Base-by-base conservation (phyloP, 2,888 invertebrate species). In the Megalurothrips usitatus region DNA sequence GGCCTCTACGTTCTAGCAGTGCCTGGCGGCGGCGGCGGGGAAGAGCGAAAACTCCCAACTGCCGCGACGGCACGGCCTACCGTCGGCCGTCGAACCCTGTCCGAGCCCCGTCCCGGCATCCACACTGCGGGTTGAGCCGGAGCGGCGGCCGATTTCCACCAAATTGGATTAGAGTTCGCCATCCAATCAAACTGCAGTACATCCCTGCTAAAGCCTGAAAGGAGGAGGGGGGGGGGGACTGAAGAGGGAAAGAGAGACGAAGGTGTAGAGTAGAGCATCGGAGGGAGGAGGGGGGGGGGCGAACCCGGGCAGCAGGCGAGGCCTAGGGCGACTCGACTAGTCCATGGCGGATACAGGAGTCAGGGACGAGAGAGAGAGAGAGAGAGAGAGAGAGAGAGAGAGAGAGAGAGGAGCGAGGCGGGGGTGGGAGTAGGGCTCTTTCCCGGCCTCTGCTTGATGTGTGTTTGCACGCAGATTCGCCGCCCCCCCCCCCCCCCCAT, bases 101-200 rank as follows among this genome's bases (percentile, higher is more conserved):
- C 34, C 34, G 3, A 4, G 34, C 34, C 34, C 34, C 34, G 34
- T 2, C 34, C 34, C 34, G 34, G 6, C 34, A 10, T 58, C 58
- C 17, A 14, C 58, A 17, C 58, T 58, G 58, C 58, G 17, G 58
- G 58, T 58, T 58, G 0, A 58, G 58, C 58, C 19, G 34, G 34
- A 43, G 58, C n/a, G 58, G 68, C 26, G 68, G 23, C 68, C 68
- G 68, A 75, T 81, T 80, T 26, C 81, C 79, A 23, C 48, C 26
- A 75, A 75, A 75, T 75, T 75, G 68, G 68, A 75, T 75, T 75
- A 75, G 68, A 75, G 68, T 75, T 26, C 68, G 68, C 68, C 26
- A 75, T 75, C 68, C 68, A 75, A 75, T 75, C 68, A 75, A 75
- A 75, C 68, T 75, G 68, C 68, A 75, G 68, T 75, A 75, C 68